Base-by-base conservation (phyloP, 2,113 vertebrate genomes). In the Sciurus niger region DNA sequence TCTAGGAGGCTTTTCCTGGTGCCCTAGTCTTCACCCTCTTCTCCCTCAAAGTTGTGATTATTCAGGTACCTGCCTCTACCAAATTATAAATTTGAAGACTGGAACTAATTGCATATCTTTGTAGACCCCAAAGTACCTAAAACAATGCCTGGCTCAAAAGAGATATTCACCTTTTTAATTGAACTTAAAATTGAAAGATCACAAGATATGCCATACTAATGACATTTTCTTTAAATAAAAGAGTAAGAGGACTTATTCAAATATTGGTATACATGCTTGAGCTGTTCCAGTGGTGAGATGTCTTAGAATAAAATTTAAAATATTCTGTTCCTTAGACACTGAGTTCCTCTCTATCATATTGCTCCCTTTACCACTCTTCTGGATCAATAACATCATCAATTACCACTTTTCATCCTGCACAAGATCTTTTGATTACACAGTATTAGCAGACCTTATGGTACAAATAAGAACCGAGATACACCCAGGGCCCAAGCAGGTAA, bases 231-330 rank as follows among this genome's bases (percentile, higher is more conserved):
- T 68, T 34, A 37, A 18, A 70, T 24, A 51, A 58, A 8, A 30
- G 13, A 53, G 4, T n/a, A 88, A 9, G n/a, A 58, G 65, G 40
- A 74, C 46, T 9, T 80, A 16, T 65, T 60, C 30, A 68, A 89
- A 92, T 40, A 68, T 10, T 67, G 91, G 32, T 8, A 2, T 65
- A 73, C 20, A 78, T 8, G 37, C 40, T 18, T 58, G 53, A 94
- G 40, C 32, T 40, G 68, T n/a, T 82, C 68, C 12, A n/a, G n/a
- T 40, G 28, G 22, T 58, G 72, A 67, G 25, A 63, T 3, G 14
- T 40, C 72, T 68, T 63, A 92, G 73, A 60, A 72, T 73, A 65
- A 58, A 65, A 65, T 65, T n/a, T 80, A 58, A 96, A 96, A 74
- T 89, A 32, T 85, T 78, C 84, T 83, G 88, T 78, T 55, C 84